Percentiles rank a stretch among this genome's conserved stretches.
These are phyloP conservation scores for Acrobasis suavella DNA, from an alignment of 2,888 invertebrate genomes.

Conservation along the genomic window DNA sequence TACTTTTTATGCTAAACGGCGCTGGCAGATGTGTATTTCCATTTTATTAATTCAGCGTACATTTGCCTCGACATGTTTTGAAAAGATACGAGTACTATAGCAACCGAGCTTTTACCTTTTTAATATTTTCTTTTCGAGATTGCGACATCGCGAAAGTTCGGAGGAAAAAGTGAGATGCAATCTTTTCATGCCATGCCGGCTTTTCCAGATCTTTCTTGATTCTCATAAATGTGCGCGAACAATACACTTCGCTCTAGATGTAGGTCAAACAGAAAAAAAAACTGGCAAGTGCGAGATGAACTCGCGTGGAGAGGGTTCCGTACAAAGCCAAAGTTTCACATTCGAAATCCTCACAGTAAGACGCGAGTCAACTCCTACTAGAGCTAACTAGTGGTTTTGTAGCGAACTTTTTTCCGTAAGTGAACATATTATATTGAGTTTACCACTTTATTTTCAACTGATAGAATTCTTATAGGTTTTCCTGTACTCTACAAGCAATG, in stretches of 20 bases:
- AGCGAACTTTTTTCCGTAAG: too few species aligned
- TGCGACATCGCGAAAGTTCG: not conserved
- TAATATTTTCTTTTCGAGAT: not conserved
- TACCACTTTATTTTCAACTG: too few species aligned
- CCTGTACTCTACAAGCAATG: too few species aligned
- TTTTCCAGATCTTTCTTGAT: conserved; percentile 10
- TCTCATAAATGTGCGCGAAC: conserved; percentile 1
- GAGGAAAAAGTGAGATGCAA: not conserved
- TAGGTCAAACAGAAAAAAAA: conserved; percentile 13
- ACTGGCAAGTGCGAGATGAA: too few species aligned
- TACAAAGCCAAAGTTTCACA: too few species aligned
- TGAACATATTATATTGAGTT: too few species aligned
- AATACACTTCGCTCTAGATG: not conserved
- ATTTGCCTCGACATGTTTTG: not conserved
- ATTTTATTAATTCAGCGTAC: not conserved
- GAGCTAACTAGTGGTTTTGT: too few species aligned
- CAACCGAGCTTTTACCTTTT: not conserved
- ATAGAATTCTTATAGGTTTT: too few species aligned
- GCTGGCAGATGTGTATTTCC: not conserved
- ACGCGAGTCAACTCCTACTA: too few species aligned
- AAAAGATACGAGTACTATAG: not conserved
- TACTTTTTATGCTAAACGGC: conserved; percentile 3
- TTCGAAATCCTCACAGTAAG: too few species aligned
- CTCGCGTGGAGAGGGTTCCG: too few species aligned
- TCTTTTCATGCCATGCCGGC: conserved; percentile 9